Percentiles rank a stretch among this genome's conserved stretches.
Evolutionary conservation across 2,888 invertebrate genomes (phyloP).

Genomic region (Acrobasis repandana): DNA sequence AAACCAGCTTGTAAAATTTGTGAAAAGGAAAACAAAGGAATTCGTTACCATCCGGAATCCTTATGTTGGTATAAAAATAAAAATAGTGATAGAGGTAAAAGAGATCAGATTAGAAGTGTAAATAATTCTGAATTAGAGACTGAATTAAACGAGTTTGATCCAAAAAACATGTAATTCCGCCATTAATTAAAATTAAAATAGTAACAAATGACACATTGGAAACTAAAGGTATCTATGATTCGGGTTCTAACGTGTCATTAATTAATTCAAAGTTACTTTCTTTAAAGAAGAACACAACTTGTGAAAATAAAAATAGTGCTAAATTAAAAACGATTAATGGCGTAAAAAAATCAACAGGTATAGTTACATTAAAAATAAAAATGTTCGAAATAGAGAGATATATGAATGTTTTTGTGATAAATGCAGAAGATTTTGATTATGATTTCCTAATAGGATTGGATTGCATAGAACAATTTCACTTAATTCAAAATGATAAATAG

Average conservation of each 20-base stretch:
- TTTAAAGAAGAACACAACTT: slow-evolving; percentile 14
- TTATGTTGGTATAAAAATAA: slow-evolving; percentile 31
- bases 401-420: too few relatives aligned
- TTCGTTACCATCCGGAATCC: slow-evolving; percentile 29
- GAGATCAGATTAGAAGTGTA: slow-evolving; percentile 20
- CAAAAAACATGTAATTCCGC: slow-evolving; percentile 28
- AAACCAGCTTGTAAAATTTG: slow-evolving; percentile 29
- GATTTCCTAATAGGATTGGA: too few relatives aligned
- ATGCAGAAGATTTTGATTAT: too few relatives aligned
- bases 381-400: too few relatives aligned
- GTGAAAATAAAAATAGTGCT: too few relatives aligned
- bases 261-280: slow-evolving; percentile 24
- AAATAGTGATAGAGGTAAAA: slow-evolving; percentile 21
- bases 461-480: too few relatives aligned
- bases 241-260: slow-evolving; percentile 26
- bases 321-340: too few relatives aligned
- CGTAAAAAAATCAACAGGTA: too few relatives aligned
- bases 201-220: slow-evolving; percentile 25
- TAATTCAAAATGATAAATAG: too few relatives aligned
- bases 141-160: slow-evolving; percentile 27
- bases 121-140: slow-evolving; percentile 32
- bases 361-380: too few relatives aligned
- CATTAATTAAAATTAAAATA: slow-evolving; percentile 29
- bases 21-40: slow-evolving; percentile 27
- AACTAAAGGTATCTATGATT: slow-evolving; percentile 27